Percentiles rank a stretch among this genome's conserved stretches.
phyloP scores from a whole-genome alignment of 35 echinoderm and acorn worm species.

The Acanthaster planci region DNA sequence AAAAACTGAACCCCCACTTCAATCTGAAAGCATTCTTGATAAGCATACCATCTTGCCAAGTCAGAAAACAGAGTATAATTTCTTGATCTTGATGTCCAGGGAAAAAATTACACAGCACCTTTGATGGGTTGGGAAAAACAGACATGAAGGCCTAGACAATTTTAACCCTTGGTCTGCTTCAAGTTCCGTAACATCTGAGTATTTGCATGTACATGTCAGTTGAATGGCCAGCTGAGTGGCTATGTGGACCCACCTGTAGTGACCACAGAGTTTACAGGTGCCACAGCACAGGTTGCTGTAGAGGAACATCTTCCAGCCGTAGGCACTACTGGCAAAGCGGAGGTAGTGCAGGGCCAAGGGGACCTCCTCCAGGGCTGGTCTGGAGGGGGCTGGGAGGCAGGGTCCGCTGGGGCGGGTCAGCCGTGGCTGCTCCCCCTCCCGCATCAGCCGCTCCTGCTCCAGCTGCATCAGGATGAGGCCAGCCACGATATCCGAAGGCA shows the following conservation, averaged over 20 bases:
- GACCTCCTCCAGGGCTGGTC: constrained; percentile 33
- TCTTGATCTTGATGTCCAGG: too few relatives aligned
- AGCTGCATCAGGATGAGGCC: constrained; percentile 83
- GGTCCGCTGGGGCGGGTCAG: constrained; percentile 36
- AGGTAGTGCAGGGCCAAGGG: constrained; percentile 60
- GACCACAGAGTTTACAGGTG: constrained; percentile 65
- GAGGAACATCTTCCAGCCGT: constrained; percentile 74
- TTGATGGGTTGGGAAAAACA: too few relatives aligned
- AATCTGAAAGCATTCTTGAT: too few relatives aligned
- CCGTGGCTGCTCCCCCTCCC: constrained; percentile 19
- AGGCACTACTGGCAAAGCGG: constrained; percentile 55
- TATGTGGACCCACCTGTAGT: background rate
- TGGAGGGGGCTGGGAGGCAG: constrained; percentile 27
- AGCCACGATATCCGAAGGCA: constrained; percentile 87
- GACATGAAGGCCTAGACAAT: too few relatives aligned
- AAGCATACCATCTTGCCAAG: too few relatives aligned
- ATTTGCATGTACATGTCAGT: background rate
- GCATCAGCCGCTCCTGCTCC: constrained; percentile 66
- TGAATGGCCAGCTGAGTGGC: background rate
- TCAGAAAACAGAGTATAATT: too few relatives aligned
- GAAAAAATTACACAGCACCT: too few relatives aligned
- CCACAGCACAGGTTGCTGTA: constrained; percentile 69
- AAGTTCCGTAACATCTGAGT: too few relatives aligned
- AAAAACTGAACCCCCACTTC: too few relatives aligned
- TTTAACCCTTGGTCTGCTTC: too few relatives aligned